Evolutionary conservation across 2,888 invertebrate genomes (phyloP), one percentile per base, ranked within the genome.

Genomic region (Agrochola circellaris): DNA sequence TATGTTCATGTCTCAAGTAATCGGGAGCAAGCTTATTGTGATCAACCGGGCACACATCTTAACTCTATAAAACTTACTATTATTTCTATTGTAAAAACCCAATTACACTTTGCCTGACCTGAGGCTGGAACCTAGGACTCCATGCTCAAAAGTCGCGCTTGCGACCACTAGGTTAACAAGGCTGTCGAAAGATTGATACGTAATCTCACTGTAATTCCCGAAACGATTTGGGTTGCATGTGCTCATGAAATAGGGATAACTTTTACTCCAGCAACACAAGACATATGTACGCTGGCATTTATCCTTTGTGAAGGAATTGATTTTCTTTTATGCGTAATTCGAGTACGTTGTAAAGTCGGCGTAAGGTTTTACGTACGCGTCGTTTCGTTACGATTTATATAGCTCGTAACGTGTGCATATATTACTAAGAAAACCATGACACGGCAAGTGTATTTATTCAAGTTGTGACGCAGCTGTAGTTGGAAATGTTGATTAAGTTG

Each of bases 261-360:
- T 30, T 61, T 56, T 51, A 64, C 56, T 51, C 23, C 48, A 30
- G 30, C 30, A 56, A 79, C 45, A 20, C 48, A 54, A 79, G 13
- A 61, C 34, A 17, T 56, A 38, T 64, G 26, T 45, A 20, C 42
- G 15, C 30, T 45, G 20, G 15, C 51, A 45, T 58, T 45, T 54
- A 68, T 65, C 7, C 64, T 17, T 45, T 34, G 34, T 45, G 34
- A 51, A 38, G 13, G 26, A 85, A 61, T 76, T 30, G 13, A 51
- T 65, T 68, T 75, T 56, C 67, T 76, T 82, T 85, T 76, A 82
- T 51, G 77, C 38, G 71, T 82, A 66, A 56, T 65, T 61, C 71
- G 26, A 72, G 61, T 54, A 68, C 45, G 51, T 34, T 68, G 51
- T 81, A 74, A 74, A 74, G 45, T 45, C 68, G 34, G 48, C 64